Evolutionary conservation across 2,797 vertebrate species (phyloP).

Genomic region (Chaetophractus vellerosus): DNA sequence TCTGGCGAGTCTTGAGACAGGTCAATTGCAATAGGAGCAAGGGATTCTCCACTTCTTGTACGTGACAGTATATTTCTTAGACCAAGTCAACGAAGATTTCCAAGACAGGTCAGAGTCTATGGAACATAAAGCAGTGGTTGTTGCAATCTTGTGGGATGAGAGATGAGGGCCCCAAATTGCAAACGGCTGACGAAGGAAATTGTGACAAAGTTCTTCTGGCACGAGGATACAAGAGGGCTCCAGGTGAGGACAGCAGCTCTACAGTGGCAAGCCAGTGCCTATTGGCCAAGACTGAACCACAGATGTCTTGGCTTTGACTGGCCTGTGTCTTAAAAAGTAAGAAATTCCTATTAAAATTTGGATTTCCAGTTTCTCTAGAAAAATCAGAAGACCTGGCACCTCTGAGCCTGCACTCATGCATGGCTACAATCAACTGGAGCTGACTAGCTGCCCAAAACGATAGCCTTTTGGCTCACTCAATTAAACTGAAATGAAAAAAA

Average conservation of each 20-base stretch:
- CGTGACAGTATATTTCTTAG: background rate
- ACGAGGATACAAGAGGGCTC: background rate
- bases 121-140: accelerated
- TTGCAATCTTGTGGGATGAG: background rate
- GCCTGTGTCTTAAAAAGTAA: background rate
- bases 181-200: background rate
- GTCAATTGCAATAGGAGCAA: background rate
- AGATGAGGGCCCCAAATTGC: background rate
- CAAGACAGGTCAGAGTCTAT: background rate
- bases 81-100: background rate
- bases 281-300: background rate
- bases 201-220: background rate
- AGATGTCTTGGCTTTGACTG: background rate
- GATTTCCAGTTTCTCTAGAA: conserved; percentile 47
- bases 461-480: background rate
- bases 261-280: background rate
- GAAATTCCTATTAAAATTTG: background rate
- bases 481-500: background rate
- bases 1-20: background rate
- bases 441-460: background rate
- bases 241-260: background rate
- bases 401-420: accelerated
- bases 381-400: background rate
- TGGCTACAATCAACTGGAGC: background rate
- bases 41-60: background rate